A percentile compares a stretch with the other conserved stretches of the same genome.
These are phyloP conservation scores for Lucilia cuprina DNA, from an alignment of 1,140 invertebrate species.

Conservation along the genomic window DNA sequence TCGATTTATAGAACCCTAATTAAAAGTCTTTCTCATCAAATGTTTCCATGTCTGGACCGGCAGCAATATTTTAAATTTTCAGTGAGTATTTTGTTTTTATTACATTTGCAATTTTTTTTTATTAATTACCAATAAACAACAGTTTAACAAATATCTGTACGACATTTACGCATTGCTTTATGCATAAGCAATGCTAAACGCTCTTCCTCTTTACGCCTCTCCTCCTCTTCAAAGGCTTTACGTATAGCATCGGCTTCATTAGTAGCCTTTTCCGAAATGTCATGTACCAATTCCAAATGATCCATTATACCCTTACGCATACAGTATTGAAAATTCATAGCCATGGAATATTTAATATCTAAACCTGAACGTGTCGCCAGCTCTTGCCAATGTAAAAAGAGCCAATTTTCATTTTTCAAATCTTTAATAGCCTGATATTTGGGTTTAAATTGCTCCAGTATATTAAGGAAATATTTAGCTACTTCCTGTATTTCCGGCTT, in stretches of 20 bases:
- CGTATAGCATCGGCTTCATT: constrained; percentile 53
- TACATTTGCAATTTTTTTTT: no score
- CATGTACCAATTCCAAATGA: constrained; percentile 47
- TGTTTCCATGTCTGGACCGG: no score
- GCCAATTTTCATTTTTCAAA: constrained; percentile 59
- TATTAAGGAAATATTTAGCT: constrained; percentile 44
- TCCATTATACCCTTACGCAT: constrained; percentile 54
- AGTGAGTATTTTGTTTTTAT: no score
- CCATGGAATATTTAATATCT: constrained; percentile 51
- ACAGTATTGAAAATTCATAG: constrained; percentile 54
- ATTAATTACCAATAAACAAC: neutral
- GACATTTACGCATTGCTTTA: constrained; percentile 56
- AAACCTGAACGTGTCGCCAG: constrained; percentile 43
- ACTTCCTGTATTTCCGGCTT: constrained; percentile 55
- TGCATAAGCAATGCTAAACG: constrained; percentile 47
- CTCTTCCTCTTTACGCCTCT: constrained; percentile 49
- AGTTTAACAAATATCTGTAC: constrained; percentile 50
- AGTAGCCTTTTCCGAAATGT: constrained; percentile 49
- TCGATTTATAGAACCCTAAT: no score
- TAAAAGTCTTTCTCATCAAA: no score
- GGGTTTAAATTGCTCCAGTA: constrained; percentile 50
- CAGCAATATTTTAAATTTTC: no score
- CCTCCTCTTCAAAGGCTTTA: constrained; percentile 50
- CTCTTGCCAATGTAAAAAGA: constrained; percentile 56
- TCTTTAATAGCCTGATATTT: constrained; percentile 50